Evolutionary conservation across 2,797 vertebrate species (phyloP), one percentile per base, ranked within the genome.

Genomic region (Apodemus agrarius): DNA sequence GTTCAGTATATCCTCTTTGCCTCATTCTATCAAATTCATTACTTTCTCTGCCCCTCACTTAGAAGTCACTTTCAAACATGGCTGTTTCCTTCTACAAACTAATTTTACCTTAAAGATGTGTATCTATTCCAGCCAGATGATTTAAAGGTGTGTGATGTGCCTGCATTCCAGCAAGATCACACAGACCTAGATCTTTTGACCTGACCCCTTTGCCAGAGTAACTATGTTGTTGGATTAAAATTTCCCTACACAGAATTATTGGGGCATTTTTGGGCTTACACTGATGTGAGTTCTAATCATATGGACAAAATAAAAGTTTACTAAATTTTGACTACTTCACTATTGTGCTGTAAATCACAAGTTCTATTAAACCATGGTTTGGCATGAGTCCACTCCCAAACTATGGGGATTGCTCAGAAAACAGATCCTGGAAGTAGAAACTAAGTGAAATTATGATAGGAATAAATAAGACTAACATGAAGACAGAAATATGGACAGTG

Each of bases 251-350:
- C 12, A 69, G 72, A 86, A 82, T 43, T 46, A 57, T 54, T 90
- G 91, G 19, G 43, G 6, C 24, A 95, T 80, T 89, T 57, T 65
- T 2, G 4, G 10, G n/a, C 16, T 37, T 88, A 3, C 22, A 79
- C 54, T 89, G 4, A 61, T 88, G 74, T 4, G 0, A 22, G 16
- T 79, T 96, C 3, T 95, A 89, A 67, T 79, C n/a, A 79, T 46
- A 17, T 57, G 14, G 6, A 19, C 67, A 81, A 95, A 93, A 74
- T 85, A 87, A 87, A 95, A 37, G 59, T 79, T 96, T 80, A 31
- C 81, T 82, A 75, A 90, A 81, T 91, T 46, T 17, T 31, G 7
- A 19, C 3, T 21, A 54, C 43, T 14, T 61, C 74, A 10, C 34
- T 94, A 40, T 29, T 92, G 22, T 93, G 43, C 82, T 91, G 24